Base-by-base conservation (phyloP, 2,888 invertebrate genomes). In the Phaonia tiefii region DNA sequence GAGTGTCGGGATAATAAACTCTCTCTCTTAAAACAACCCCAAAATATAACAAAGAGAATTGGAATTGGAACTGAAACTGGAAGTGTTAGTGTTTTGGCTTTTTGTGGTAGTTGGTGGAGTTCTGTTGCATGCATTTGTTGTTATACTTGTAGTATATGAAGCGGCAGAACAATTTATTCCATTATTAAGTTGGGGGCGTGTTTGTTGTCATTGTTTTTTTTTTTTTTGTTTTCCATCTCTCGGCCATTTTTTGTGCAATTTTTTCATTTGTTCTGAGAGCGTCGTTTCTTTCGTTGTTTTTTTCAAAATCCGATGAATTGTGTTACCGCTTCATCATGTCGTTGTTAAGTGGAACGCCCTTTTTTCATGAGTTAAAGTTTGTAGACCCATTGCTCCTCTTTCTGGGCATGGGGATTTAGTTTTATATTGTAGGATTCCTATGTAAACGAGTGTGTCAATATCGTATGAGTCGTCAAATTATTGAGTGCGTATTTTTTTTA, bases 341-440 rank as follows among this genome's bases (percentile, higher is more conserved):
- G 25, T 8, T 49, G 22, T 60, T 20, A 63, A 42, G 13, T 63
- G 63, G 15, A 85, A 86, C 88, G 88, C 88, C 88, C 87, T 75
- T 78, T 65, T 75, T 71, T 63, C 39, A 10, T 56, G 25, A n/a
- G n/a, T n/a, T n/a, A n/a, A n/a, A n/a, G n/a, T n/a, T n/a, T 10
- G 26, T 58, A 78, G 83, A 84, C 49, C 15, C 20, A 5, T 7
- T 37, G 37, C 37, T 5, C 20, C 49, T n/a, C 8, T n/a, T 11
- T 17, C 17, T n/a, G 2, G 20, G 0, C 31, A 37, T 44, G 5
- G 3, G 25, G 31, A n/a, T 25, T 17, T 39, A 15, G n/a, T n/a
- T n/a, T n/a, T n/a, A n/a, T n/a, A 31, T 69, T 26, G 22, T 54
- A 17, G 8, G 49, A 20, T 49, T 49, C 20, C 1, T 49, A 5